Percentiles rank a stretch among this genome's conserved stretches.
Evolutionary conservation across 2,888 invertebrate species (phyloP).

Genomic region (Spilarctia lutea): DNA sequence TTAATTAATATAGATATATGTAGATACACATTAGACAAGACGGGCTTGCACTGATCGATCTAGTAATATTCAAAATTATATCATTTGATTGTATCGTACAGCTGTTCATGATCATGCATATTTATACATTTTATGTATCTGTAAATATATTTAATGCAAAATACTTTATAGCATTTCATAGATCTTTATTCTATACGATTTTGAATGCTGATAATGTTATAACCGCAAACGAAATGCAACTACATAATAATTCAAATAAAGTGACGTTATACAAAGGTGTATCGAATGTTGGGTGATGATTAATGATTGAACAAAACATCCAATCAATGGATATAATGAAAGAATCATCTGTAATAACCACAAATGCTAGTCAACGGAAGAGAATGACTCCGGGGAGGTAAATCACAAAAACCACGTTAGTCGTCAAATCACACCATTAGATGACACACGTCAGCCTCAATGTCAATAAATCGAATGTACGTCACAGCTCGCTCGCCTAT

Average conservation of each 20-base stretch:
- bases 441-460: slow-evolving; percentile 42
- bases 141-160: not conserved
- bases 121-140: slow-evolving; percentile 1
- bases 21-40: not conserved
- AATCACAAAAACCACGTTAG: slow-evolving; percentile 46
- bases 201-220: not conserved
- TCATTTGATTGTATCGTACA: slow-evolving; percentile 11
- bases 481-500: slow-evolving; percentile 29
- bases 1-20: not conserved
- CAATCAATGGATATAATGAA: slow-evolving; percentile 17
- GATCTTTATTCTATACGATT: not conserved
- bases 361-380: slow-evolving; percentile 35
- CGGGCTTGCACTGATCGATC: not conserved
- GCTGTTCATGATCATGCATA: slow-evolving; percentile 1
- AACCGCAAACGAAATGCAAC: not conserved
- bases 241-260: not conserved
- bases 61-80: slow-evolving; percentile 8
- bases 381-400: slow-evolving; percentile 39
- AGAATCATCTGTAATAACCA: slow-evolving; percentile 35
- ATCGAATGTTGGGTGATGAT: not conserved
- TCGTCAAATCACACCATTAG: slow-evolving; percentile 26
- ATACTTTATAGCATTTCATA: not conserved
- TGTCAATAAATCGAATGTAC: slow-evolving; percentile 35
- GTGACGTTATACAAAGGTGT: not conserved
- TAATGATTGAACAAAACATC: slow-evolving; percentile 12